Percentiles rank a stretch among this genome's conserved stretches.
Conservation (phyloP, 2,113 vertebrate genomes). For the Panurus biarmicus region DNA sequence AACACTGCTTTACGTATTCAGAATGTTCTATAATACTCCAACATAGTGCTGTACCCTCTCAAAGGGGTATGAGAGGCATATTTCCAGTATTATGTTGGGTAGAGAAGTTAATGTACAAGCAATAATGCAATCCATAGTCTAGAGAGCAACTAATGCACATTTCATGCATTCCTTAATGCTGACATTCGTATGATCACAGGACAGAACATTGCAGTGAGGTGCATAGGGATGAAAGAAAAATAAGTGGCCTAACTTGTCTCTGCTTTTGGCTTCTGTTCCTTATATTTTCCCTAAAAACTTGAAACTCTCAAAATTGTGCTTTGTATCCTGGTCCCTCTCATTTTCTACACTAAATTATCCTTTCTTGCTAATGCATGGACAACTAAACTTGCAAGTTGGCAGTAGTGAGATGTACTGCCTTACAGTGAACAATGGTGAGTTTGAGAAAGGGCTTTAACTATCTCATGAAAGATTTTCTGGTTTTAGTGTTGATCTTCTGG, state of each 20-base stretch:
- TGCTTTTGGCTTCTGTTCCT: neutral
- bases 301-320: neutral
- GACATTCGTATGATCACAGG: neutral
- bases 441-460: neutral
- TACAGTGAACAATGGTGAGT: neutral
- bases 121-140: neutral
- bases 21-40: neutral
- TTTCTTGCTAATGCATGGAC: neutral
- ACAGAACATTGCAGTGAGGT: neutral
- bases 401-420: neutral
- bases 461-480: neutral
- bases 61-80: neutral
- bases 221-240: neutral
- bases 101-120: neutral
- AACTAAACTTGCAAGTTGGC: neutral
- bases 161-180: slow-evolving; percentile 22
- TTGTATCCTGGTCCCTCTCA: neutral
- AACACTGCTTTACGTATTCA: neutral
- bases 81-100: neutral
- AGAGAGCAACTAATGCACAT: neutral
- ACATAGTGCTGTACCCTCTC: neutral
- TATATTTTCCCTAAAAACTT: neutral
- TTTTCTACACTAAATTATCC: neutral
- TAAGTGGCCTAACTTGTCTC: neutral
- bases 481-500: neutral